Percentiles rank a stretch among this genome's conserved stretches.
Evolutionary conservation across 2,888 invertebrate species (phyloP).

Genomic region (Capitulum mitella): DNA sequence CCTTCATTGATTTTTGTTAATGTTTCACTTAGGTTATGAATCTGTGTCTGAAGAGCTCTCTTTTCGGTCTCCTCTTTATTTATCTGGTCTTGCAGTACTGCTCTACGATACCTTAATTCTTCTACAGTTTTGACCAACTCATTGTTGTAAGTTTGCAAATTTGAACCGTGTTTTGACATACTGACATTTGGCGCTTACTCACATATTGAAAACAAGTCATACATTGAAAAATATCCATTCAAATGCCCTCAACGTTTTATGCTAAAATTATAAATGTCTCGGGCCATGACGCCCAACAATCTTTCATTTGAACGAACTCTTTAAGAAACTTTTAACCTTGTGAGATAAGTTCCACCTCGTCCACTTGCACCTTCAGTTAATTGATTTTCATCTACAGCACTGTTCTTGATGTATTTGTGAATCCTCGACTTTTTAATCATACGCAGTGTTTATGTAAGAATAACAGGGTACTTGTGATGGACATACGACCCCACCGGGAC

Average conservation of each 20-base stretch:
- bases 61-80: constrained; percentile 2
- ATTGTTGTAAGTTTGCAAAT: constrained; percentile 1
- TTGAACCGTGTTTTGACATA: constrained; percentile 4
- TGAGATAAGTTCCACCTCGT: no score
- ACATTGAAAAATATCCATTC: no score
- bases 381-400: no score
- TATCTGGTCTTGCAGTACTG: constrained; percentile 7
- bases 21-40: not conserved
- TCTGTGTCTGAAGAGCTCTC: not conserved
- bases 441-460: no score
- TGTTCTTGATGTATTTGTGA: no score
- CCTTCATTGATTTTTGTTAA: not conserved
- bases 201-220: not conserved
- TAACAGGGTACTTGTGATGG: no score
- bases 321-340: no score
- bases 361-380: no score
- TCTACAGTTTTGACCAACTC: constrained; percentile 2
- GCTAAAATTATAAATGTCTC: no score
- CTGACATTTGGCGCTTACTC: not conserved
- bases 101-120: not conserved
- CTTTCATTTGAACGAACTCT: not conserved
- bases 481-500: no score
- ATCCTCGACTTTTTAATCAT: no score
- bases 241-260: no score
- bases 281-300: not conserved